phyloP scores from a whole-genome alignment of 1,140 invertebrate species.

The Lanistes nyassanus region DNA sequence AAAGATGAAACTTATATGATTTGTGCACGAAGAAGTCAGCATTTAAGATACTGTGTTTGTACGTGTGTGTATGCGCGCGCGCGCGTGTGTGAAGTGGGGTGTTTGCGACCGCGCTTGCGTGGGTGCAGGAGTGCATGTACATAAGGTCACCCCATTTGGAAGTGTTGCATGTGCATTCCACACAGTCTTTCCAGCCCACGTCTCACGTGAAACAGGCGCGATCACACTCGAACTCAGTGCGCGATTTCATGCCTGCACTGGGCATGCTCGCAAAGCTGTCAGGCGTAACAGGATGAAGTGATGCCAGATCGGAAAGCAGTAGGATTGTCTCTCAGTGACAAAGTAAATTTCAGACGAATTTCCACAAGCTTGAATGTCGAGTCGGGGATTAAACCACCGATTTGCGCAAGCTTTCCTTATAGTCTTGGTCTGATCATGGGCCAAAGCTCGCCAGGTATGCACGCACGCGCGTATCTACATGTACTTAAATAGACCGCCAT shows the following conservation, averaged over 20 bases:
- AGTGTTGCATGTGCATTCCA: neutral
- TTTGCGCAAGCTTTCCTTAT: no score
- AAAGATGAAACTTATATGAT: neutral
- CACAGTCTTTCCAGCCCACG: neutral
- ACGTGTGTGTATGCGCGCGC: neutral
- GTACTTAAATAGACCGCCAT: no score
- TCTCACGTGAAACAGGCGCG: neutral
- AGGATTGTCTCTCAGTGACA: neutral
- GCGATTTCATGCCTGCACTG: no score
- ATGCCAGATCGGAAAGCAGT: neutral
- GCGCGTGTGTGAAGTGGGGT: neutral
- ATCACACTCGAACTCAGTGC: no score
- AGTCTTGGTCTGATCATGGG: no score
- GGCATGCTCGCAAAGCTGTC: no score
- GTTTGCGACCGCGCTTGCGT: neutral
- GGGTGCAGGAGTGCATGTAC: neutral
- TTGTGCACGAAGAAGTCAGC: neutral
- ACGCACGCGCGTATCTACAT: no score
- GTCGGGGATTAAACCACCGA: no score
- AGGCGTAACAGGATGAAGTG: no score
- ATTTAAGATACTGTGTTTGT: neutral
- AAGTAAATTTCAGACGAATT: no score
- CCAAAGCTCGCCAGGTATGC: no score
- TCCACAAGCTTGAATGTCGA: no score
- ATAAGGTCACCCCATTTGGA: neutral